These are phyloP conservation scores for Scomberomorus guttatus DNA, from an alignment of 2,797 vertebrate species.

Conservation along the genomic window DNA sequence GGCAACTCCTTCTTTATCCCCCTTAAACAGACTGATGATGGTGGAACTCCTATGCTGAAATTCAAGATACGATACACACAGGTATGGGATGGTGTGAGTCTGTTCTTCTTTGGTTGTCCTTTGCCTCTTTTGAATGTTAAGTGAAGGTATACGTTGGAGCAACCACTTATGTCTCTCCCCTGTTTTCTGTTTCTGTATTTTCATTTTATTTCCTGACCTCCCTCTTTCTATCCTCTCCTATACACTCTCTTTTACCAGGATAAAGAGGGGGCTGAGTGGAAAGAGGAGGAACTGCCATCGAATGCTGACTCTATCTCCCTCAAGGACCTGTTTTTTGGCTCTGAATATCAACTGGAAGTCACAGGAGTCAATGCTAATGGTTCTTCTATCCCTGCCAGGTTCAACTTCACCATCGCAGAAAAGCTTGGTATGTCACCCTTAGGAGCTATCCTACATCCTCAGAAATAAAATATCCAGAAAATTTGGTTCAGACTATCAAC, in stretches of 20 bases:
- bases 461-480: not conserved
- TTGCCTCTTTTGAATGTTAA: not conserved
- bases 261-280: constrained; percentile 66
- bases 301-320: constrained; percentile 50
- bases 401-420: constrained; percentile 72
- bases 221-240: not conserved
- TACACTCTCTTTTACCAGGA: constrained; percentile 51
- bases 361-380: constrained; percentile 73
- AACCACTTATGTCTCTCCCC: too few species aligned
- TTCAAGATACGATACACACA: constrained; percentile 63
- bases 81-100: constrained; percentile 33
- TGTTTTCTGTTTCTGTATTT: not conserved
- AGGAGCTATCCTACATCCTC: not conserved
- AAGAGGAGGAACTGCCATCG: constrained; percentile 39
- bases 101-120: not conserved
- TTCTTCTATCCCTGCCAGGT: constrained; percentile 63
- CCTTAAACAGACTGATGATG: constrained; percentile 53
- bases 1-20: constrained; percentile 69
- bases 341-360: constrained; percentile 73
- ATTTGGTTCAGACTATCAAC: constrained; percentile 1
- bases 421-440: constrained; percentile 54
- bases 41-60: constrained; percentile 65
- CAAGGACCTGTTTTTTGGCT: constrained; percentile 64
- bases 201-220: not conserved
- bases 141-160: too few species aligned